Percentiles rank a stretch among this genome's conserved stretches.
Conservation (phyloP, 2,113 vertebrate species). For the Strigops habroptila region DNA sequence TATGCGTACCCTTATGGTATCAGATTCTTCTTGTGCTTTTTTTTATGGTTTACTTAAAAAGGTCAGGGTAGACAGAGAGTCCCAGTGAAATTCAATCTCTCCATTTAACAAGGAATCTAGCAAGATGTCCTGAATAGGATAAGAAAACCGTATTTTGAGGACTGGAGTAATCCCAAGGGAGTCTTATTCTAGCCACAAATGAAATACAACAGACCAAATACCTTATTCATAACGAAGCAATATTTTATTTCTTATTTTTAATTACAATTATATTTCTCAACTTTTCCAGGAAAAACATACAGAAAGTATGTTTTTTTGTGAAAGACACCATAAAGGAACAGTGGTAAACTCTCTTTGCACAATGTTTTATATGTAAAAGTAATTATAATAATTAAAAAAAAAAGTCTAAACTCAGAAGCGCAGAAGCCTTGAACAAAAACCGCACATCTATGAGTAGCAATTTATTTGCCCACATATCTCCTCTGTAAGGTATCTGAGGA, state of each 20-base stretch:
- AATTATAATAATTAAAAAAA: background rate
- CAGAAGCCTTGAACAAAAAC: background rate
- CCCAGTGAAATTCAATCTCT: constrained; percentile 67
- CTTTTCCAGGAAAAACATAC: background rate
- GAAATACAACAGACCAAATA: background rate
- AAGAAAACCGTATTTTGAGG: constrained; percentile 33
- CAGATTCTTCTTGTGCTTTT: constrained; percentile 61
- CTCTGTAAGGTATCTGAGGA: background rate
- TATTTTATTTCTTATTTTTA: background rate
- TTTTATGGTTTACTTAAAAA: constrained; percentile 59
- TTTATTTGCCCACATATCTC: background rate
- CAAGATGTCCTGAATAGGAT: constrained; percentile 37
- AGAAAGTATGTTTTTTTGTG: background rate
- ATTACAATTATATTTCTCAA: background rate
- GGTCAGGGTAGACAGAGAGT: constrained; percentile 64
- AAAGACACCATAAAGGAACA: background rate
- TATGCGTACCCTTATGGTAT: constrained; percentile 27
- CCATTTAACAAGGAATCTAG: constrained; percentile 64
- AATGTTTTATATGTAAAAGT: background rate
- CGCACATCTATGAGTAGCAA: background rate
- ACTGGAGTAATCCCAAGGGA: background rate
- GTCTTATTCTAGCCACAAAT: background rate
- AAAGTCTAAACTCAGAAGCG: background rate
- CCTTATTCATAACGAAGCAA: background rate
- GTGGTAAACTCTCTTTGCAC: background rate